Percentiles rank a stretch among this genome's conserved stretches.
Evolutionary conservation across 2,888 invertebrate species (phyloP).

Genomic region (Pandemis cinnamomeana): DNA sequence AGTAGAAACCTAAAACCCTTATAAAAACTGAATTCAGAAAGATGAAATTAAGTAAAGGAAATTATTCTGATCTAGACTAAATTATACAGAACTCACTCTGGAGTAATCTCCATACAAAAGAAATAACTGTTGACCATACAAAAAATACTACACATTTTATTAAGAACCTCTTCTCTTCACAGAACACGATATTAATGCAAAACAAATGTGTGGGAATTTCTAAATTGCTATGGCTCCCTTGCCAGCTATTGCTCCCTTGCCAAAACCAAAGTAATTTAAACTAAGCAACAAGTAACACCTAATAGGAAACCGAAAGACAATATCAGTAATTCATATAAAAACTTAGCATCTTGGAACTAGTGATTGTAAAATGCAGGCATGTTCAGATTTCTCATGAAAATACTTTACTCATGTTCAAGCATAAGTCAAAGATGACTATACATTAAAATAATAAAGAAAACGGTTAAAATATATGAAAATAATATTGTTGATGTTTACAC

Average conservation of each 20-base stretch:
- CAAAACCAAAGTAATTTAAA: background rate
- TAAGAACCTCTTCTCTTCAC: background rate
- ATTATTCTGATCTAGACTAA: background rate
- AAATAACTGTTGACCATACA: background rate
- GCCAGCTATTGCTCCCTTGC: background rate
- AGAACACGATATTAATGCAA: background rate
- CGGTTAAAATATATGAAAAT: background rate
- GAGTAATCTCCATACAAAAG: background rate
- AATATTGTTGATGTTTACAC: slow-evolving; percentile 40
- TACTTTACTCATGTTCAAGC: background rate
- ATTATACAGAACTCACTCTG: background rate
- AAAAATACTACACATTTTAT: background rate
- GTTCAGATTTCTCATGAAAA: background rate
- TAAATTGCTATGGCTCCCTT: background rate
- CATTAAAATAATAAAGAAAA: slow-evolving; percentile 5
- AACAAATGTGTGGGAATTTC: background rate
- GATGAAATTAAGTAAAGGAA: background rate
- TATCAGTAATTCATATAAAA: background rate
- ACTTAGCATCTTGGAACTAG: background rate
- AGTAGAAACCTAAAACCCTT: background rate
- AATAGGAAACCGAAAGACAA: background rate
- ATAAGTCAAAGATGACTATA: background rate
- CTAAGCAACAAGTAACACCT: background rate
- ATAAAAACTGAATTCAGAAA: background rate
- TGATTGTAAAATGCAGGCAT: background rate